phyloP scores from a whole-genome alignment of 1,140 invertebrate genomes.

The Pseudachorutes palmiensis region DNA sequence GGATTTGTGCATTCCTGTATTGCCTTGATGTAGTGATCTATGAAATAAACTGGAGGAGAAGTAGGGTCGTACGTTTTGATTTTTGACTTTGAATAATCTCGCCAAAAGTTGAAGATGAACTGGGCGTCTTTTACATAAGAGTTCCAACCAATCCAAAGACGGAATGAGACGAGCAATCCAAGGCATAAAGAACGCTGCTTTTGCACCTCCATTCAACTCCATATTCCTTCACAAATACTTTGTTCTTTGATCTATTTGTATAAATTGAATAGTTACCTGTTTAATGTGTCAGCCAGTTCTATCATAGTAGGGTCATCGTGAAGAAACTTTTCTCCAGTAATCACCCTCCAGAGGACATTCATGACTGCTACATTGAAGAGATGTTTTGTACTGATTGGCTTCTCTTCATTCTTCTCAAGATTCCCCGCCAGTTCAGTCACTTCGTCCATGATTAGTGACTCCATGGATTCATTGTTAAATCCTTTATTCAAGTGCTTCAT shows the following conservation, averaged over 20 bases:
- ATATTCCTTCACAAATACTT: slow-evolving; percentile 24
- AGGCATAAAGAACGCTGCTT: slow-evolving; percentile 27
- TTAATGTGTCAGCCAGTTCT: slow-evolving; percentile 16
- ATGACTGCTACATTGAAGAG: slow-evolving; percentile 28
- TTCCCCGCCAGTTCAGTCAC: background rate
- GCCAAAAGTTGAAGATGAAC: slow-evolving; percentile 32
- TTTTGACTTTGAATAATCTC: slow-evolving; percentile 10
- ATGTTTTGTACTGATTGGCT: slow-evolving; percentile 20
- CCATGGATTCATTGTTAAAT: slow-evolving; percentile 14
- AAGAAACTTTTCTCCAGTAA: slow-evolving; percentile 20
- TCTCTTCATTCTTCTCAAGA: background rate
- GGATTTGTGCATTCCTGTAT: slow-evolving; percentile 12
- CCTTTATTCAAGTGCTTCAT: slow-evolving; percentile 17
- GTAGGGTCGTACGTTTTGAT: background rate
- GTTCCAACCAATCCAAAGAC: slow-evolving; percentile 21
- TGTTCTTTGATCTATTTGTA: background rate
- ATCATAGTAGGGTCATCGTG: slow-evolving; percentile 19
- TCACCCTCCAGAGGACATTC: slow-evolving; percentile 27
- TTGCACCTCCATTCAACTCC: slow-evolving; percentile 27
- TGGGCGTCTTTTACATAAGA: slow-evolving; percentile 27
- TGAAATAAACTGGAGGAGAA: slow-evolving; percentile 7
- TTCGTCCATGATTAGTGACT: slow-evolving; percentile 21
- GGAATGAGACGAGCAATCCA: slow-evolving; percentile 26
- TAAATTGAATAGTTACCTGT: slow-evolving; percentile 12
- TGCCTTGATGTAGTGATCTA: slow-evolving; percentile 24